phyloP scores from a whole-genome alignment of 2,113 vertebrate genomes.

The Stomatorhinus ivindoensis region DNA sequence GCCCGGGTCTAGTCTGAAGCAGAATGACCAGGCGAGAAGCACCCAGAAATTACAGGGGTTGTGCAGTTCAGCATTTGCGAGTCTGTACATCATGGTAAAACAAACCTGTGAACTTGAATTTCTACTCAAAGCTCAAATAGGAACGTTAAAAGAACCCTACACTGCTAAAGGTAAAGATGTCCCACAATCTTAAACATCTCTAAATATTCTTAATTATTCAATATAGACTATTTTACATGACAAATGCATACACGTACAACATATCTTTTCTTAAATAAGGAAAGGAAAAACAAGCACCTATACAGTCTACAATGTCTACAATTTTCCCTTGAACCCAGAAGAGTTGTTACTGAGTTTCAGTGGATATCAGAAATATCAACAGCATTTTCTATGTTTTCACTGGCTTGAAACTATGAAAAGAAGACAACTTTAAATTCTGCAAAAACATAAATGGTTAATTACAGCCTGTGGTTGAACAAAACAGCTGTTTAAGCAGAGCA shows the following conservation, averaged over 20 bases:
- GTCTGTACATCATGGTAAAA: slow-evolving; percentile 5
- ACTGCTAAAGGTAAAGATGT: slow-evolving; percentile 1
- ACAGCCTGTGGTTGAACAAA: slow-evolving; percentile 3
- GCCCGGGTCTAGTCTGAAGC: neutral
- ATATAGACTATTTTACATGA: slow-evolving; percentile 22
- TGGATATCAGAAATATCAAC: slow-evolving; percentile 2
- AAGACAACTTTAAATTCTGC: neutral
- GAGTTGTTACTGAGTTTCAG: neutral
- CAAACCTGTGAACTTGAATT: neutral
- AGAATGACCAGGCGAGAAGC: slow-evolving; percentile 7
- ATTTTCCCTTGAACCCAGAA: neutral
- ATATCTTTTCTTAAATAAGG: slow-evolving; percentile 5
- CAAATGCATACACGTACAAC: slow-evolving; percentile 22
- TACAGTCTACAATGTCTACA: slow-evolving; percentile 11
- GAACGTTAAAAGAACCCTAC: neutral
- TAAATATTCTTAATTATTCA: slow-evolving; percentile 14
- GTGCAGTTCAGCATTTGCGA: neutral
- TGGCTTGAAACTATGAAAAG: neutral
- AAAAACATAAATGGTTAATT: slow-evolving; percentile 1
- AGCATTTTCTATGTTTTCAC: neutral
- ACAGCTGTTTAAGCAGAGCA: slow-evolving; percentile 6
- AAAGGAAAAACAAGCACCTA: slow-evolving; percentile 17
- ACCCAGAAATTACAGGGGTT: slow-evolving; percentile 1
- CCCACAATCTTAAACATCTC: slow-evolving; percentile 10
- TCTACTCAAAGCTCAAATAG: neutral